Evolutionary conservation across 2,113 vertebrate species (phyloP).

Genomic region (Empidonax traillii): DNA sequence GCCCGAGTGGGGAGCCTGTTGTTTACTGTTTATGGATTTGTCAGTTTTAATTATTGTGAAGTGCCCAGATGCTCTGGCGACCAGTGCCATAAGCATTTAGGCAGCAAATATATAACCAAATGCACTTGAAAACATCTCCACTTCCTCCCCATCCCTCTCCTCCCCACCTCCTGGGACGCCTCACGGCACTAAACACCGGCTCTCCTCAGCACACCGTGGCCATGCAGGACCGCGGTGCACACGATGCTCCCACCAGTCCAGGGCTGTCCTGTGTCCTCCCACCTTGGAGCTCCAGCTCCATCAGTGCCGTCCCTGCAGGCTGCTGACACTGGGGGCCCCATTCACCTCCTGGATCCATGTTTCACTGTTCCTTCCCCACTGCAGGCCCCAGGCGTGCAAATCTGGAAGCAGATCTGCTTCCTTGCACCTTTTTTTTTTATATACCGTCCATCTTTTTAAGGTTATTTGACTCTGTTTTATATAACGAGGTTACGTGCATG

Average conservation of each 20-base stretch:
- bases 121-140: constrained; percentile 1
- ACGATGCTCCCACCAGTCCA: not conserved
- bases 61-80: constrained; percentile 68
- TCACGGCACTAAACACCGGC: rapidly evolving
- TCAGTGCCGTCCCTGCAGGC: not conserved
- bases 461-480: constrained; percentile 55
- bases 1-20: constrained; percentile 69
- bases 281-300: not conserved
- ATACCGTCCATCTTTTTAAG: constrained; percentile 19
- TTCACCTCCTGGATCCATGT: rapidly evolving
- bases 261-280: not conserved
- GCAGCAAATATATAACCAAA: constrained; percentile 54
- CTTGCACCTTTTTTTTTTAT: constrained; percentile 30
- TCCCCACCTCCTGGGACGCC: not conserved
- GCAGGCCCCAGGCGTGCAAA: not conserved
- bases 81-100: constrained; percentile 57
- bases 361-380: not conserved
- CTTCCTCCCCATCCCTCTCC: not conserved
- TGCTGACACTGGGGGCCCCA: not conserved
- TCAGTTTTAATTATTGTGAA: constrained; percentile 74
- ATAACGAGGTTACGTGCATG: constrained; percentile 63
- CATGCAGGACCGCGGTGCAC: rapidly evolving
- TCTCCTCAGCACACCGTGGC: not conserved
- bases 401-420: constrained; percentile 39
- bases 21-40: constrained; percentile 72